phyloP scores from a whole-genome alignment of 2,888 invertebrate species.

The Dendrolimus houi region DNA sequence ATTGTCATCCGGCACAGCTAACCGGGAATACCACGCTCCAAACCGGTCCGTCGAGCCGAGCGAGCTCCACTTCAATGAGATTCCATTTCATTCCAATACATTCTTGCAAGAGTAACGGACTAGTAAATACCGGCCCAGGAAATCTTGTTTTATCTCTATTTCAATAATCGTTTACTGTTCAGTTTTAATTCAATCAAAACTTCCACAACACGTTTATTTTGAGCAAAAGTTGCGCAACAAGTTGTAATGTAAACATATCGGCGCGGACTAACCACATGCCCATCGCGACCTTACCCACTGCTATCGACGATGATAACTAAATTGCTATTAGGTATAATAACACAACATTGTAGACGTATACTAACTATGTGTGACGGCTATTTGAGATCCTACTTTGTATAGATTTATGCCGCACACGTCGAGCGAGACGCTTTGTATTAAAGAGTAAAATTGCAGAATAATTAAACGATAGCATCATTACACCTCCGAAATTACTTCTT shows the following conservation, averaged over 20 bases:
- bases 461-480: not conserved
- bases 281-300: constrained; percentile 41
- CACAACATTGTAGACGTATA: constrained; percentile 25
- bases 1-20: constrained; percentile 54
- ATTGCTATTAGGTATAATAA: constrained; percentile 27
- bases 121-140: constrained; percentile 38
- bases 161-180: constrained; percentile 8
- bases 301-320: constrained; percentile 26
- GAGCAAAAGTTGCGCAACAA: constrained; percentile 27
- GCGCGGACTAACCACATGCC: constrained; percentile 22
- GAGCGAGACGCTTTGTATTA: constrained; percentile 2
- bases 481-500: not conserved
- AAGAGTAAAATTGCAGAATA: too few species aligned
- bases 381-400: constrained; percentile 15
- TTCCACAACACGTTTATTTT: constrained; percentile 22
- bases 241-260: constrained; percentile 30
- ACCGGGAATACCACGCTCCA: constrained; percentile 45
- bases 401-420: constrained; percentile 8
- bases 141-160: constrained; percentile 13
- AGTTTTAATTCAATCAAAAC: constrained; percentile 19
- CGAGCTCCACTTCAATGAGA: constrained; percentile 68
- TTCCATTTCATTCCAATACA: constrained; percentile 72
- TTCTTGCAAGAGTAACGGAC: constrained; percentile 70
- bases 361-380: constrained; percentile 15
- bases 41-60: constrained; percentile 59